Percentiles rank a stretch among this genome's conserved stretches.
Conservation (phyloP, 1,140 invertebrate species). For the Latrodectus geometricus region DNA sequence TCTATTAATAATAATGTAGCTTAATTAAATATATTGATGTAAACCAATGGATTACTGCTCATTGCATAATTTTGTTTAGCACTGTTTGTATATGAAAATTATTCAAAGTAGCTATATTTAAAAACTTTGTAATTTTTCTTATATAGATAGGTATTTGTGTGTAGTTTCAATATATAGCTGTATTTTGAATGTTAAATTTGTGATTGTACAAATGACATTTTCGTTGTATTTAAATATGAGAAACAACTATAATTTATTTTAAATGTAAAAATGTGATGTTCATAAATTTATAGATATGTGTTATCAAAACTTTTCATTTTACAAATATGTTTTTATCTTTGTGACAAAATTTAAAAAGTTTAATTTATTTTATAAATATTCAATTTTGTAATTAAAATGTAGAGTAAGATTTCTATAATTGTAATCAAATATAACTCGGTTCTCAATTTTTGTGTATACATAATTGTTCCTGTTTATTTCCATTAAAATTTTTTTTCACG, state of each 20-base stretch:
- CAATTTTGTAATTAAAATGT: background rate
- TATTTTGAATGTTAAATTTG: conserved; percentile 49
- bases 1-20: conserved; percentile 39
- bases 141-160: conserved; percentile 37
- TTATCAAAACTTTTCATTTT: background rate
- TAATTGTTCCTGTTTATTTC: conserved; percentile 10
- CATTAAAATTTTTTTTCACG: conserved; percentile 10
- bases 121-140: conserved; percentile 28
- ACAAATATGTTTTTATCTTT: background rate
- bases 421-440: background rate
- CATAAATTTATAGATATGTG: conserved; percentile 39
- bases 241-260: conserved; percentile 26
- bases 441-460: conserved; percentile 5
- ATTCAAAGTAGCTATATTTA: conserved; percentile 45
- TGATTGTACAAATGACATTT: conserved; percentile 44
- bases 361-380: background rate
- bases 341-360: background rate
- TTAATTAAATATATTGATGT: background rate
- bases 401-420: background rate
- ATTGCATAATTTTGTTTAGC: conserved; percentile 31
- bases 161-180: conserved; percentile 30
- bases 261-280: conserved; percentile 30
- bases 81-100: conserved; percentile 43
- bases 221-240: conserved; percentile 8
- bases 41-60: conserved; percentile 27